Conservation (phyloP, 2,113 vertebrate species). For the Lampris megalopsis region DNA sequence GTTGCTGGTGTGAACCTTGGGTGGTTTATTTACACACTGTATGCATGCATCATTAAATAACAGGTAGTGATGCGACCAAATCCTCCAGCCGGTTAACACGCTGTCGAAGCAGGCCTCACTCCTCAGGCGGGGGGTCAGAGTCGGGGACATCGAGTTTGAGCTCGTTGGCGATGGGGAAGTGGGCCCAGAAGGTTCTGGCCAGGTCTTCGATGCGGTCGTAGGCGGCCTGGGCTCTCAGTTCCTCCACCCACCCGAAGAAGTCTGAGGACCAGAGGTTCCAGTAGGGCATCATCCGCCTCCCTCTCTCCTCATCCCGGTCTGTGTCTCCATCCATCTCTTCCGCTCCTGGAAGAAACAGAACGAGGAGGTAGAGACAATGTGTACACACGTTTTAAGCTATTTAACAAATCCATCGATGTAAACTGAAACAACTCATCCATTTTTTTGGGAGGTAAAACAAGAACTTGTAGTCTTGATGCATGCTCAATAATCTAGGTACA, state of each 20-base stretch:
- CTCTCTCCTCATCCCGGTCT: constrained; percentile 34
- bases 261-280: constrained; percentile 78
- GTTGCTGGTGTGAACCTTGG: too few species aligned
- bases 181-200: constrained; percentile 80
- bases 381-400: background rate
- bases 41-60: too few species aligned
- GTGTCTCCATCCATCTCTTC: constrained; percentile 25
- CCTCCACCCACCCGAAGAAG: constrained; percentile 78
- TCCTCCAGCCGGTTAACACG: too few species aligned
- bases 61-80: too few species aligned
- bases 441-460: too few species aligned
- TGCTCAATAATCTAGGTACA: too few species aligned
- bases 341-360: constrained; percentile 13
- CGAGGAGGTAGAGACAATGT: constrained; percentile 1
- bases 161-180: constrained; percentile 70
- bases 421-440: too few species aligned
- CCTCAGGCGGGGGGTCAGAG: constrained; percentile 29
- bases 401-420: constrained; percentile 1
- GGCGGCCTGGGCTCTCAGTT: constrained; percentile 64
- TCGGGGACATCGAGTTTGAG: constrained; percentile 70
- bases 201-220: constrained; percentile 65
- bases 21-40: too few species aligned
- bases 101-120: constrained; percentile 15
- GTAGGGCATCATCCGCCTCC: constrained; percentile 64
- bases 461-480: too few species aligned